Base-by-base conservation (phyloP, 2,888 invertebrate species). In the Drosophila kanekoi region DNA sequence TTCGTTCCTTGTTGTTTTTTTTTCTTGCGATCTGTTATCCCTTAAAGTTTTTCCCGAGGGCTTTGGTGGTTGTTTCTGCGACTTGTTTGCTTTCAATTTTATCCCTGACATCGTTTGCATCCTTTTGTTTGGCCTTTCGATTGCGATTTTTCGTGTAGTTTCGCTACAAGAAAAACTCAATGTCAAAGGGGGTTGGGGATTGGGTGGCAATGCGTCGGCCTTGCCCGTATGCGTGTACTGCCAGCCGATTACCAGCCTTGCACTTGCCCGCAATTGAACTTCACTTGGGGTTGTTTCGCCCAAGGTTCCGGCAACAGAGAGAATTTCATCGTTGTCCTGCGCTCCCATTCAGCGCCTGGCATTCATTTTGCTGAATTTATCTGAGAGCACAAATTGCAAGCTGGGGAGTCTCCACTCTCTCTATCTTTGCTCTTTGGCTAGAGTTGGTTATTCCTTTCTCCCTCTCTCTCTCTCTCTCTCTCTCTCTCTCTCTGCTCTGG, bases 211-310 rank as follows among this genome's bases (percentile, higher is more conserved):
- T 18, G 18, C 18, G n/a, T 18, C 64, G 79, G 74, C 79, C 77
- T 79, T 79, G 77, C 59, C 62, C 38, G 64, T 9, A 43, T 59
- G 57, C 64, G 49, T 67, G 72, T 65, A 63, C 72, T 59, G 61
- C 28, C 65, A 11, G 64, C 43, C 65, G 65, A 28, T 1, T 6
- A 66, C 72, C 72, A 79, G 73, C 73, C 81, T 72, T 81, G 82
- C 81, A 87, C 85, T 85, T 87, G 86, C 72, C 83, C 85, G 86
- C 88, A 81, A 72, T 86, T 81, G 77, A 79, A 81, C 73, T 68
- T 76, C 70, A 51, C 67, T 77, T 79, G 87, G 83, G 85, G 85
- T 86, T 77, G 85, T 73, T 85, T 62, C 57, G 61, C 58, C 53
- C 65, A 58, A 45, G 41, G 48, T 43, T 28, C 33, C 58, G 62